These are phyloP conservation scores for Schizopygopsis pylzovi DNA, from an alignment of 2,797 vertebrate species.

Conservation along the genomic window DNA sequence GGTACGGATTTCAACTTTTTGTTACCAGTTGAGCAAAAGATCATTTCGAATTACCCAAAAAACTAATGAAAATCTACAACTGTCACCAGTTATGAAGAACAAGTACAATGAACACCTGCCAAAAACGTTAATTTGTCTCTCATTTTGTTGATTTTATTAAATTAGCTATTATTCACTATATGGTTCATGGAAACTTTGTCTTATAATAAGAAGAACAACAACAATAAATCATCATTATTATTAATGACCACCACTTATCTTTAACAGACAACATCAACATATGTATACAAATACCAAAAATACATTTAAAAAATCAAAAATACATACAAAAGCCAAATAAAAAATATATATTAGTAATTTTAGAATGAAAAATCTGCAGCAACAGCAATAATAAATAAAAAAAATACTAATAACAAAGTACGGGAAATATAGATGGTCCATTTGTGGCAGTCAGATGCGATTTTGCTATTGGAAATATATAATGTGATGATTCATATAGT, in stretches of 20 bases:
- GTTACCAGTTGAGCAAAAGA: neutral
- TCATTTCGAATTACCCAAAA: neutral
- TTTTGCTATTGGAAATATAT: too few relatives aligned
- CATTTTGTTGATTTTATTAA: too few relatives aligned
- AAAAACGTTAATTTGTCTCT: neutral
- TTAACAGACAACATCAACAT: neutral
- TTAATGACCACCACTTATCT: neutral
- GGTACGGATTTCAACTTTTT: constrained; percentile 1
- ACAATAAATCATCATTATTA: too few relatives aligned
- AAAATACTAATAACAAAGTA: too few relatives aligned
- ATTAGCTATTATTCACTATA: neutral
- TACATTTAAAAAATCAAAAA: neutral
- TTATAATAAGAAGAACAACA: neutral
- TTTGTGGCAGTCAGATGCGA: too few relatives aligned
- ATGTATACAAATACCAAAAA: neutral
- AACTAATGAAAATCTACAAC: neutral
- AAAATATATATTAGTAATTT: too few relatives aligned
- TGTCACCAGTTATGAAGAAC: neutral
- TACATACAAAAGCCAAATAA: too few relatives aligned
- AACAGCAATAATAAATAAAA: too few relatives aligned
- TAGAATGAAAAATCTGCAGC: too few relatives aligned
- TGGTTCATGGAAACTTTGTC: neutral
- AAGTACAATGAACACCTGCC: neutral
- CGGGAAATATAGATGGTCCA: too few relatives aligned
- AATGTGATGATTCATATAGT: neutral